These are phyloP conservation scores for Aegotheles bennettii DNA, from an alignment of 2,113 vertebrate species.

Conservation along the genomic window DNA sequence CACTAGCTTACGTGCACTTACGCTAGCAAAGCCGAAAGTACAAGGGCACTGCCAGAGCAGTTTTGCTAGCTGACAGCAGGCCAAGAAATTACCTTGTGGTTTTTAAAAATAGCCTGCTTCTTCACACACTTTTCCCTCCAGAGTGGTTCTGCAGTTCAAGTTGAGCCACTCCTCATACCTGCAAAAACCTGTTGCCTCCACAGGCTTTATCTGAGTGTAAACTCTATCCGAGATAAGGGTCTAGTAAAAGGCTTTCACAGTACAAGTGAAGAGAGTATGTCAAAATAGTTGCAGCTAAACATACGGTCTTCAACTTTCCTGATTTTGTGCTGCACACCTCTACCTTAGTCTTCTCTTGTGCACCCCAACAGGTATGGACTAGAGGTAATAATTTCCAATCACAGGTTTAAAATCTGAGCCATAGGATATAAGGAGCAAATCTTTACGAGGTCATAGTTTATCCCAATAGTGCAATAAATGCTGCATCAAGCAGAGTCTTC, in stretches of 20 bases:
- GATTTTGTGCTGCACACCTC: neutral
- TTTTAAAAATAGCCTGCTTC: neutral
- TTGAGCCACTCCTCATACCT: neutral
- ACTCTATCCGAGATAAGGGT: neutral
- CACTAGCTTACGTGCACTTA: too few relatives aligned
- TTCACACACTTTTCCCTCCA: neutral
- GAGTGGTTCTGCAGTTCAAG: neutral
- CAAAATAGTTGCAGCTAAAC: neutral
- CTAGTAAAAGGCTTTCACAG: neutral
- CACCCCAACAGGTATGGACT: neutral
- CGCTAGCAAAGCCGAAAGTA: neutral
- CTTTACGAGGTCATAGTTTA: neutral
- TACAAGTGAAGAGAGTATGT: neutral
- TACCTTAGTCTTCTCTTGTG: neutral
- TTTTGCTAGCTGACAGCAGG: neutral
- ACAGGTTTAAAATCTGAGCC: neutral
- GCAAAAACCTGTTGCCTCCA: neutral
- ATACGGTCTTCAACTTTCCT: neutral
- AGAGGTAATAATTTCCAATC: neutral
- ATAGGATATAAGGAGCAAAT: neutral
- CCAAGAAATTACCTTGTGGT: neutral
- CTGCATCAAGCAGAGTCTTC: neutral
- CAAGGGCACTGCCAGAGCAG: neutral
- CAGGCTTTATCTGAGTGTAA: neutral
- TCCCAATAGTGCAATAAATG: rapidly evolving